A percentile compares a stretch with the other conserved stretches of the same genome.
phyloP scores from a whole-genome alignment of 2,797 vertebrate genomes.

The Menidia menidia region DNA sequence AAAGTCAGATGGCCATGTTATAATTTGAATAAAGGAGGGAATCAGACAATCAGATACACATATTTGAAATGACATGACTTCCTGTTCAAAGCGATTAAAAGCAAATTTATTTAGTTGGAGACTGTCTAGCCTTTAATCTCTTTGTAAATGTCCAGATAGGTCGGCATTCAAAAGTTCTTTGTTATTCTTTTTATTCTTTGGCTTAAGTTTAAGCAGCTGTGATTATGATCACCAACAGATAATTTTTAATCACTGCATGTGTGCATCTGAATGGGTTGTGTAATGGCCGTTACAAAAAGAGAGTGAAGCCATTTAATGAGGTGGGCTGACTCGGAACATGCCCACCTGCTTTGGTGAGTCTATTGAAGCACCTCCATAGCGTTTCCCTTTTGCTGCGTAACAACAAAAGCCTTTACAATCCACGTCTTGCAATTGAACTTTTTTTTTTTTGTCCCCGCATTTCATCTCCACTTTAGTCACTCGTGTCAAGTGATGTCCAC shows the following conservation, averaged over 20 bases:
- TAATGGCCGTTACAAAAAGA: conserved; percentile 81
- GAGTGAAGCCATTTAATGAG: conserved; percentile 83
- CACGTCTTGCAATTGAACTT: conserved; percentile 81
- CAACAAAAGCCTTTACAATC: conserved; percentile 81
- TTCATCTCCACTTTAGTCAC: conserved; percentile 78
- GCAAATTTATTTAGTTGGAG: conserved; percentile 87
- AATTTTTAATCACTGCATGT: conserved; percentile 84
- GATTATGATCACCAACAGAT: conserved; percentile 85
- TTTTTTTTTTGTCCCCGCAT: conserved; percentile 67
- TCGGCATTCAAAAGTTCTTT: conserved; percentile 81
- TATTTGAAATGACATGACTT: conserved; percentile 86
- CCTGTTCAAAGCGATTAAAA: conserved; percentile 86
- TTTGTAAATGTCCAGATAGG: conserved; percentile 84
- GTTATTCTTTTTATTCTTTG: conserved; percentile 84
- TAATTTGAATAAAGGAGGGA: conserved; percentile 88
- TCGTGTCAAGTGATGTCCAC: conserved; percentile 75
- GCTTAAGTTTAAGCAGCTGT: conserved; percentile 85
- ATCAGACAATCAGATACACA: conserved; percentile 87
- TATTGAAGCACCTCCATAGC: conserved; percentile 79
- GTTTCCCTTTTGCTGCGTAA: conserved; percentile 80
- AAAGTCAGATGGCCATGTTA: conserved; percentile 88
- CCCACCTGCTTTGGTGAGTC: conserved; percentile 83
- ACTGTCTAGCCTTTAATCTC: conserved; percentile 85
- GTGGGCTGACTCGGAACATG: conserved; percentile 81
- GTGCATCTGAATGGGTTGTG: conserved; percentile 83